Evolutionary conservation across 2,888 invertebrate species (phyloP), one percentile per base, ranked within the genome.

Genomic region (Caradrina kadenii): DNA sequence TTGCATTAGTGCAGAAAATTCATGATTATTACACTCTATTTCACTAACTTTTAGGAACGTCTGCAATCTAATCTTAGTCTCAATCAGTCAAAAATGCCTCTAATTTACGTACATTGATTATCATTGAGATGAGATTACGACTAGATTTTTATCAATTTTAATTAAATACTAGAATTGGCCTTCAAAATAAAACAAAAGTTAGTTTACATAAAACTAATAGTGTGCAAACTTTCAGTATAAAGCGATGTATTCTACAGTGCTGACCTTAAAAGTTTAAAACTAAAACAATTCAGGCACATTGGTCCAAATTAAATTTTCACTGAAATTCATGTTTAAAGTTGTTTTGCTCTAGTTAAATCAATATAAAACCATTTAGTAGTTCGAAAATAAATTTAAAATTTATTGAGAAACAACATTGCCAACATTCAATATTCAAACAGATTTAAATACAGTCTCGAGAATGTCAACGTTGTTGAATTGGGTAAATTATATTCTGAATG

Each of bases 231-330:
- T 58, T 49, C 0, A 4, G 21, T 22, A 13, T 53, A 31, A 53
- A 53, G 45, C 35, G 5, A 15, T 22, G 17, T 53, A 22, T 49
- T 60, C 52, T 22, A 15, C 35, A 17, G n/a, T 3, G 17, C 21
- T 10, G 42, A 53, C 53, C 31, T 15, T 15, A 1, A 22, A 62
- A 50, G n/a, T 54, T 48, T 21, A 8, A 53, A 76, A 65, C 54
- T 19, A 45, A 52, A 73, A 76, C 61, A 49, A 48, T 60, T 56
- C n/a, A 50, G 11, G 7, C 11, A 39, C 13, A n/a, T 21, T 49
- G 7, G 4, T 15, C 50, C 13, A 59, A 75, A 39, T 19, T 22
- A 48, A 0, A 21, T 52, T 52, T 49, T 48, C 11, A 35, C 13
- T 21, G 15, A 10, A 39, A 22, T 4, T 42, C 11, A 13, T 13